Conservation (phyloP, 2,113 vertebrate species). For the Actenoides hombroni region DNA sequence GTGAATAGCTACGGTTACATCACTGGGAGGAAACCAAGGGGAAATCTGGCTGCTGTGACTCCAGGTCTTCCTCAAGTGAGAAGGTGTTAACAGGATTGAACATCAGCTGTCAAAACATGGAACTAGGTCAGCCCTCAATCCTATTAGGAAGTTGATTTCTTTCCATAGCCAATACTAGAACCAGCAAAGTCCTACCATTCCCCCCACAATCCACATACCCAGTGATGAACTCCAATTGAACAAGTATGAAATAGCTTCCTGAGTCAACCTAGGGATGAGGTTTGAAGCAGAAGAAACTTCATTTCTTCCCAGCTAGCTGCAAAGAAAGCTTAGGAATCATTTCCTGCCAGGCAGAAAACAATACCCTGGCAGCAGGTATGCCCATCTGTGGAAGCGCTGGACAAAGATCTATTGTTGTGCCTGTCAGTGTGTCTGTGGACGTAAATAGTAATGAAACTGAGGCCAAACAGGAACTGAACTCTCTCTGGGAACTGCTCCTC, state of each 20-base stretch:
- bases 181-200: neutral
- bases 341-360: slow-evolving; percentile 60
- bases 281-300: neutral
- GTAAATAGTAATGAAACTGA: slow-evolving; percentile 24
- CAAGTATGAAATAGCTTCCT: neutral
- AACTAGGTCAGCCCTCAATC: neutral
- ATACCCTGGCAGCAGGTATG: neutral
- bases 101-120: neutral
- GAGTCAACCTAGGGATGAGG: neutral
- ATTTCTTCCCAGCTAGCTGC: slow-evolving; percentile 2
- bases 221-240: neutral
- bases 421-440: neutral
- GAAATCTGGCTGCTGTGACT: neutral
- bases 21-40: neutral
- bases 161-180: neutral
- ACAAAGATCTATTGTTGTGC: slow-evolving; percentile 1
- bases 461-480: slow-evolving; percentile 55
- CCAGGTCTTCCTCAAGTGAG: neutral
- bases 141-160: neutral
- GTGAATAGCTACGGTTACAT: neutral
- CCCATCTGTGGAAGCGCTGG: neutral
- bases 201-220: neutral
- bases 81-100: neutral
- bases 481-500: slow-evolving; percentile 62
- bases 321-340: slow-evolving; percentile 23